A percentile compares a stretch with the other conserved stretches of the same genome.
These are phyloP conservation scores for Puntigrus tetrazona DNA, from an alignment of 2,113 vertebrate species.

Conservation along the genomic window DNA sequence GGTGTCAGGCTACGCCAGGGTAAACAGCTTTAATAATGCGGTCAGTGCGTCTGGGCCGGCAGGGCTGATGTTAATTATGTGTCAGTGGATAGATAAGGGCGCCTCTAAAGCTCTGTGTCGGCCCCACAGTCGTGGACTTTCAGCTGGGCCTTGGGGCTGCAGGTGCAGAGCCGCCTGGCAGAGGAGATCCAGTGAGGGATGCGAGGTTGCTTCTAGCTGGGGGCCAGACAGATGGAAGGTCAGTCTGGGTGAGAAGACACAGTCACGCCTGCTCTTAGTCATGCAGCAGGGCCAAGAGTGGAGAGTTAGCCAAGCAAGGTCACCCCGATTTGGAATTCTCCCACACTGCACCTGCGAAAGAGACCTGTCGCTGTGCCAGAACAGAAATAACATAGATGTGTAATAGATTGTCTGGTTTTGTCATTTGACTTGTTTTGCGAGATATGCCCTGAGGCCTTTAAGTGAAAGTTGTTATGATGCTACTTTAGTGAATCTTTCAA, in stretches of 20 bases:
- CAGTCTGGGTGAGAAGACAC: constrained; percentile 36
- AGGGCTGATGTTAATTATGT: constrained; percentile 50
- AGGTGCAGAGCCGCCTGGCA: constrained; percentile 28
- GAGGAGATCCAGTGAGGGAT: constrained; percentile 17
- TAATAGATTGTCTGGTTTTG: neutral
- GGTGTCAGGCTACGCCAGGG: constrained; percentile 11
- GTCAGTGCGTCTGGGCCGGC: constrained; percentile 11
- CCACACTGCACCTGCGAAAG: constrained; percentile 4
- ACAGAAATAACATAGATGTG: constrained; percentile 12
- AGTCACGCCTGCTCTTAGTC: constrained; percentile 44
- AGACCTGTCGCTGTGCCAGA: constrained; percentile 33
- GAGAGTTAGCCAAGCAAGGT: constrained; percentile 37
- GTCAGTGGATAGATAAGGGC: constrained; percentile 43
- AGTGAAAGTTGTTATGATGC: neutral
- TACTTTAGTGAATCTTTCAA: neutral
- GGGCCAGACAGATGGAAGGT: constrained; percentile 50
- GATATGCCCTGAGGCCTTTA: neutral
- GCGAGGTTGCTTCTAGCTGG: neutral
- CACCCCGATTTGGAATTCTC: constrained; percentile 36
- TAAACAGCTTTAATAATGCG: constrained; percentile 53
- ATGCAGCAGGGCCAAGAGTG: constrained; percentile 31
- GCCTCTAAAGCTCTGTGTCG: constrained; percentile 11
- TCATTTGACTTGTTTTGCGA: neutral
- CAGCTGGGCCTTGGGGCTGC: constrained; percentile 5
- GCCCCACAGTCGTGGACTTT: constrained; percentile 1